A percentile compares a stretch with the other conserved stretches of the same genome.
Evolutionary conservation across 2,797 vertebrate species (phyloP).

Genomic region (Bryconaethiops microstoma): DNA sequence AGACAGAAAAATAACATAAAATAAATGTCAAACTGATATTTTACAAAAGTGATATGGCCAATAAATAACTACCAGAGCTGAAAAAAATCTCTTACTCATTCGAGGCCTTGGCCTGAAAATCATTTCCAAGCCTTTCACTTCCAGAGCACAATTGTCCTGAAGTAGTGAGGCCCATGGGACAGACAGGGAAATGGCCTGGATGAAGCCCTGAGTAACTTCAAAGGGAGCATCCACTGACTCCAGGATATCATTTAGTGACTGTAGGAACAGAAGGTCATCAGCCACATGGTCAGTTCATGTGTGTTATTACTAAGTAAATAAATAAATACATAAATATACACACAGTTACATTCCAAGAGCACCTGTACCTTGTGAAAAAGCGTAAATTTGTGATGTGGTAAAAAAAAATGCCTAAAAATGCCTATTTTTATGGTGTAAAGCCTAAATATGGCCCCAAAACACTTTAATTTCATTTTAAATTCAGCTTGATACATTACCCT

Average conservation of each 20-base stretch:
- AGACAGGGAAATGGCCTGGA: constrained; percentile 94
- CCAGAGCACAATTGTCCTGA: constrained; percentile 94
- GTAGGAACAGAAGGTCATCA: constrained; percentile 37
- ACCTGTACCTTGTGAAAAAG: too few relatives aligned
- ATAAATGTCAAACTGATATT: neutral
- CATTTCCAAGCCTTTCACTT: constrained; percentile 92
- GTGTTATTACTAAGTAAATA: too few relatives aligned
- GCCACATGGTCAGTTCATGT: neutral
- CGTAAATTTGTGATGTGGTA: too few relatives aligned
- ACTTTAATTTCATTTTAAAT: too few relatives aligned
- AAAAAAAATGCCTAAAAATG: too few relatives aligned
- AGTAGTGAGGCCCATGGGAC: constrained; percentile 95
- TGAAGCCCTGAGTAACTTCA: constrained; percentile 95
- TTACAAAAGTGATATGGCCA: neutral
- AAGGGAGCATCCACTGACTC: constrained; percentile 95
- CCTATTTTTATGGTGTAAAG: too few relatives aligned
- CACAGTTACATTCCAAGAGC: too few relatives aligned
- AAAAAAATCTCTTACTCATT: constrained; percentile 78
- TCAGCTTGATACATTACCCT: too few relatives aligned
- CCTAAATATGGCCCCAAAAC: too few relatives aligned
- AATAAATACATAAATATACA: too few relatives aligned
- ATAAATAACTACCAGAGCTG: neutral
- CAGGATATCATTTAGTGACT: constrained; percentile 97
- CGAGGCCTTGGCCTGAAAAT: constrained; percentile 93
- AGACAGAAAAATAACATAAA: neutral